Percentiles rank a stretch among this genome's conserved stretches.
Conservation (phyloP, 1,140 invertebrate species). For the Zophobas atratus region DNA sequence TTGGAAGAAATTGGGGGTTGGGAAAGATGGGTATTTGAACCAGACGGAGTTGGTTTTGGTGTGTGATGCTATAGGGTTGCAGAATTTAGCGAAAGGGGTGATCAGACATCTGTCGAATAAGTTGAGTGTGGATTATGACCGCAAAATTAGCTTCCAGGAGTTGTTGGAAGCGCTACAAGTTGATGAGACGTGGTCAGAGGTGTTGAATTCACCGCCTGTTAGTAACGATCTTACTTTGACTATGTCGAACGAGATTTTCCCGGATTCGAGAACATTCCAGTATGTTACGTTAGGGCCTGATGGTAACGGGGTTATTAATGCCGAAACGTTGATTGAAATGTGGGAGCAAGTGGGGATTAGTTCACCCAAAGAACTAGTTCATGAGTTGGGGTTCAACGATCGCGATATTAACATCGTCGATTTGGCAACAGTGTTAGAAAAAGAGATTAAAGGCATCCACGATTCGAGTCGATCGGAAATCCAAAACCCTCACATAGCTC, state of each 20-base stretch:
- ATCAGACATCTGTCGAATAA: conserved; percentile 79
- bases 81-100: conserved; percentile 74
- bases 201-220: conserved; percentile 59
- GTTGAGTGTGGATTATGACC: conserved; percentile 76
- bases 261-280: conserved; percentile 63
- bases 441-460: conserved; percentile 76
- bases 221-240: conserved; percentile 51
- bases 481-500: conserved; percentile 68
- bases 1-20: conserved; percentile 75
- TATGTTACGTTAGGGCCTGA: conserved; percentile 65
- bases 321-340: conserved; percentile 76
- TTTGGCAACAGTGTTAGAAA: conserved; percentile 81
- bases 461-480: conserved; percentile 65
- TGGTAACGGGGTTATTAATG: conserved; percentile 64
- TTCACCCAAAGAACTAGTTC: conserved; percentile 75
- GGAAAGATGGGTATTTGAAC: conserved; percentile 75
- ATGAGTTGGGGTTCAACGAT: conserved; percentile 79
- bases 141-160: conserved; percentile 78
- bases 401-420: conserved; percentile 78
- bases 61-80: conserved; percentile 76
- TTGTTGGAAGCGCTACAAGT: conserved; percentile 77
- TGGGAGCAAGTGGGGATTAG: conserved; percentile 82
- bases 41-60: conserved; percentile 73
- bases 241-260: conserved; percentile 60
- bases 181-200: conserved; percentile 67